Base-by-base conservation (phyloP, 2,888 invertebrate genomes). In the Diogma glabrata region DNA sequence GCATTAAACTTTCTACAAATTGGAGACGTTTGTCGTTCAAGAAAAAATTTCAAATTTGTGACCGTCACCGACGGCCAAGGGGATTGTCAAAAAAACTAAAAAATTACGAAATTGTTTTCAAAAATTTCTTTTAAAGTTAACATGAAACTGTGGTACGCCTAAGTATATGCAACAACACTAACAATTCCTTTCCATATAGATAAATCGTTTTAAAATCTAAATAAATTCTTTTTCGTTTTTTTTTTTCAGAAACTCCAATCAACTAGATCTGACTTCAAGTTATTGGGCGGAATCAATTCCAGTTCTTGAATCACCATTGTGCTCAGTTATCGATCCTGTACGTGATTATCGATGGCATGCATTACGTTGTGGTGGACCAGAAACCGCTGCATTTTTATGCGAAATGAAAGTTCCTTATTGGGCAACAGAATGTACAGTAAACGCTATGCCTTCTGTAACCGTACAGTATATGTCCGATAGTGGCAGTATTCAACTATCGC, bases 341-440 rank as follows among this genome's bases (percentile, higher is more conserved):
- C 78, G 81, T 9, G 85, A 86, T 71, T 86, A 83, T 69, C 78
- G 84, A 56, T 87, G 86, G 87, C 82, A 82, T 62, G 79, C 84
- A 1, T 72, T 82, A 47, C 74, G 80, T 10, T 87, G 87, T 61
- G 84, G 84, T 9, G 86, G 85, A 20, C 84, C 85, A 1, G 82
- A 83, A 56, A 80, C 83, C 0, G 85, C 85, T 1, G 81, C 86
- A 7, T 87, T 87, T 65, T 79, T 87, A 55, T 87, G 87, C 64
- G 86, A 87, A 75, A 73, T 86, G 63, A 82, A 84, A 60, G 86
- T 86, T 56, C 86, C 86, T 23, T 75, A 77, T 59, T 86, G 86
- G 86, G 85, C 85, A n/a, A 78, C 79, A 57, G 81, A 82, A 23
- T 86, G 86, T 63, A 79, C 84, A 67, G 70, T 85, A 52, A 79